A percentile compares a stretch with the other conserved stretches of the same genome.
Conservation (phyloP, 2,113 vertebrate species). For the Crotophaga sulcirostris region DNA sequence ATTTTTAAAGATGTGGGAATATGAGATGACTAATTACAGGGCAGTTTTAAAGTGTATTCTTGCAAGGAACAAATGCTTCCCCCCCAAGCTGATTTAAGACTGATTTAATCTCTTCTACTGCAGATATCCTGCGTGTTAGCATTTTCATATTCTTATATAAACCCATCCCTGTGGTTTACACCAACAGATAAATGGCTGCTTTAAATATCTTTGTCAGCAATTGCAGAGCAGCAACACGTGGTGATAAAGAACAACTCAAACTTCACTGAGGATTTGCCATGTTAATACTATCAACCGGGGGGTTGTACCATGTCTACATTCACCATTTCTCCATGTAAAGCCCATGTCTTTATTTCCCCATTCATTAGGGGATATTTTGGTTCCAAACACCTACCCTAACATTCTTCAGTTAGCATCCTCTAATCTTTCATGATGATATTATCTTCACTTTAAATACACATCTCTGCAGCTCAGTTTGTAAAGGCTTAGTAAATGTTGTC, state of each 20-base stretch:
- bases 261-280: background rate
- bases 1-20: constrained; percentile 12
- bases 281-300: rapidly evolving
- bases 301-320: background rate
- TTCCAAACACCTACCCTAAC: background rate
- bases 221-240: background rate
- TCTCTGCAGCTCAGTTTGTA: background rate
- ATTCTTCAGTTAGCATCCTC: background rate
- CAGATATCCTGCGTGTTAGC: background rate
- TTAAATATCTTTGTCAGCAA: background rate
- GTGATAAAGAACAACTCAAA: background rate
- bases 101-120: background rate
- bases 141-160: background rate
- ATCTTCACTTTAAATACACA: background rate
- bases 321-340: background rate
- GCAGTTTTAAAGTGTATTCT: background rate
- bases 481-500: background rate
- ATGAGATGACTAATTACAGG: background rate
- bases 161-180: background rate
- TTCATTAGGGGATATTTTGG: background rate
- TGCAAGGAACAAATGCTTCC: background rate
- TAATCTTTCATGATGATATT: background rate
- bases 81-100: background rate
- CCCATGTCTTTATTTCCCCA: background rate
- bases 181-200: background rate